phyloP scores from a whole-genome alignment of 2,113 vertebrate species.

The Alethe diademata region DNA sequence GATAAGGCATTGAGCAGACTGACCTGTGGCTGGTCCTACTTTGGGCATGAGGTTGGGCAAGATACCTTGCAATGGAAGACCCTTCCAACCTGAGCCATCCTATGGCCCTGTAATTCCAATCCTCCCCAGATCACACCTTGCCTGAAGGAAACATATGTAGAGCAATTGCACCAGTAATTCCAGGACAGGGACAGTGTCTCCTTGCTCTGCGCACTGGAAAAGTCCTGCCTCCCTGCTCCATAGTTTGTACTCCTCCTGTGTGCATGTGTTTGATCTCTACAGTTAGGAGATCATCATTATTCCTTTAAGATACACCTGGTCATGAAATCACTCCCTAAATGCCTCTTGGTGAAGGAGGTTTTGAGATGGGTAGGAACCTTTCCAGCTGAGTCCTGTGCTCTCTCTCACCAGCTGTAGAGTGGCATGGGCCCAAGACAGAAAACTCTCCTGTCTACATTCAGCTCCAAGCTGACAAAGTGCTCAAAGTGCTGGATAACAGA shows the following conservation, averaged over 20 bases:
- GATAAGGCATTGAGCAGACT: neutral
- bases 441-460: slow-evolving; percentile 73
- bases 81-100: neutral
- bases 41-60: neutral
- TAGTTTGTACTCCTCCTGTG: neutral
- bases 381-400: neutral
- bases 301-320: neutral
- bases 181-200: neutral
- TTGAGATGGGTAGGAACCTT: neutral
- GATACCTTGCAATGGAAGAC: neutral
- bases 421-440: slow-evolving; percentile 79
- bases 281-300: neutral
- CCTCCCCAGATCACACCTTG: neutral
- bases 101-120: neutral
- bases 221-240: neutral
- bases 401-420: slow-evolving; percentile 82
- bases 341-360: neutral
- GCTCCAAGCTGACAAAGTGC: slow-evolving; percentile 74
- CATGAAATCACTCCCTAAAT: neutral
- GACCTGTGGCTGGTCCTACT: neutral
- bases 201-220: neutral
- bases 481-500: slow-evolving; percentile 80
- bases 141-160: neutral
- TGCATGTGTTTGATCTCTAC: neutral
- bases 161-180: neutral